A percentile compares a stretch with the other conserved stretches of the same genome.
Conservation (phyloP, 2,888 invertebrate species). For the Diachrysia chrysitis region DNA sequence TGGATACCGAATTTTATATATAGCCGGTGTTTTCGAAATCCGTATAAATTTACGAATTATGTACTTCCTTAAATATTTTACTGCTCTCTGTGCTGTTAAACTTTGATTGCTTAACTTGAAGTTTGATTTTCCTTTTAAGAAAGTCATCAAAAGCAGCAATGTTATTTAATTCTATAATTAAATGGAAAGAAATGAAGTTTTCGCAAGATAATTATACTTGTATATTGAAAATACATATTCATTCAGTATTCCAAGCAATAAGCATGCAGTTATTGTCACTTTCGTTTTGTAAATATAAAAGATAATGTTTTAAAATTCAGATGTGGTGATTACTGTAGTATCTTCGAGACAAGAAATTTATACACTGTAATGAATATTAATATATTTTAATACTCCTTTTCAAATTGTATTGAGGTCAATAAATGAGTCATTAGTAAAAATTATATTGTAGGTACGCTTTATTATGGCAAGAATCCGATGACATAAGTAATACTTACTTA, state of each 20-base stretch:
- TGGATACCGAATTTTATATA: neutral
- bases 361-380: slow-evolving; percentile 1
- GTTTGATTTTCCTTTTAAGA: slow-evolving; percentile 72
- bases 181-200: slow-evolving; percentile 10
- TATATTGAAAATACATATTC: neutral
- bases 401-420: neutral
- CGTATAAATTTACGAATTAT: neutral
- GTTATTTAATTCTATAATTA: neutral
- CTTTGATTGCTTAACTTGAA: slow-evolving; percentile 79
- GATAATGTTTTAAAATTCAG: neutral
- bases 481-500: neutral
- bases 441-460: slow-evolving; percentile 4
- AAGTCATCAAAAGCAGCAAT: slow-evolving; percentile 51
- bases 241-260: neutral
- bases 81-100: slow-evolving; percentile 61
- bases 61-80: slow-evolving; percentile 25
- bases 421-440: neutral
- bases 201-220: neutral
- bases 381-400: neutral
- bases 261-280: neutral
- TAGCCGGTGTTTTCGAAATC: neutral
- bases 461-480: slow-evolving; percentile 9
- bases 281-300: neutral
- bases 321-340: neutral
- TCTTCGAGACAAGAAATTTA: neutral